A percentile compares a stretch with the other conserved stretches of the same genome.
Evolutionary conservation across 2,113 vertebrate genomes (phyloP).

Genomic region (Centropus bengalensis): DNA sequence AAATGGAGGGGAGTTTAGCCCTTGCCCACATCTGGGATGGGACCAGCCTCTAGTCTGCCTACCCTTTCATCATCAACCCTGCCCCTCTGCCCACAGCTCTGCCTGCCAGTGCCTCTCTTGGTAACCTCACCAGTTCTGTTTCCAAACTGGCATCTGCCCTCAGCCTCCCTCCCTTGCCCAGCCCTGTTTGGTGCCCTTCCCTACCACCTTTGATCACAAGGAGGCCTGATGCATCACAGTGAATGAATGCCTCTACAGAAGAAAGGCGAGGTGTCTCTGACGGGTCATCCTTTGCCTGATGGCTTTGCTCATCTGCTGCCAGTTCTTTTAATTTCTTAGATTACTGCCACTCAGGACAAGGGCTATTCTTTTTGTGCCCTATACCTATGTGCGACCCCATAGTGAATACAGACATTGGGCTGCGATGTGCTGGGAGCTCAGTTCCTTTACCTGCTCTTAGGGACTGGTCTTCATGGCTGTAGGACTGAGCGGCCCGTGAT

Average conservation of each 20-base stretch:
- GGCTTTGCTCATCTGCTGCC: not conserved
- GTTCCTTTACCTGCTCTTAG: not conserved
- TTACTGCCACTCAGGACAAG: not conserved
- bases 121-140: not conserved
- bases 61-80: not conserved
- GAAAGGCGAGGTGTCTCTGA: not conserved
- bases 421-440: not conserved
- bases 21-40: not conserved
- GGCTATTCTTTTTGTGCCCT: not conserved
- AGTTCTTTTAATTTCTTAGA: accelerated
- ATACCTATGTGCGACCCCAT: not conserved
- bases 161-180: not conserved
- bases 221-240: not conserved
- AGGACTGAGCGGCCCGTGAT: not conserved
- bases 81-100: not conserved
- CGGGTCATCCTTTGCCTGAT: not conserved
- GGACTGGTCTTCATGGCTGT: not conserved
- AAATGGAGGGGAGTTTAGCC: not conserved
- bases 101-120: not conserved
- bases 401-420: not conserved
- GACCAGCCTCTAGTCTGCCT: not conserved
- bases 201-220: not conserved
- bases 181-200: not conserved
- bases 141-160: not conserved
- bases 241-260: not conserved